A percentile compares a stretch with the other conserved stretches of the same genome.
phyloP scores from a whole-genome alignment of 2,888 invertebrate genomes.

The Chaetogeoica ovagalla region DNA sequence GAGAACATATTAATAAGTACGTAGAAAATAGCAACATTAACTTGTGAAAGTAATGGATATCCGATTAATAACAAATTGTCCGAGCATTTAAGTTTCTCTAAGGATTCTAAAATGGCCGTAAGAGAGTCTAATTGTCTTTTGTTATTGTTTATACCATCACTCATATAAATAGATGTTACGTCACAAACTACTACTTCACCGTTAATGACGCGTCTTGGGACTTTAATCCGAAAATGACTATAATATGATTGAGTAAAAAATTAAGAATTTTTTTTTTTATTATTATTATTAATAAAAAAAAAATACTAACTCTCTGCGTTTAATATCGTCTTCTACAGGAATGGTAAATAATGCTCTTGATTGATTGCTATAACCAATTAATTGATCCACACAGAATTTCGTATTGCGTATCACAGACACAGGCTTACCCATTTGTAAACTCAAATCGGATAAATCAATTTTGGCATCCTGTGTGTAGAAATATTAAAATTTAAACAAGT shows the following conservation, averaged over 20 bases:
- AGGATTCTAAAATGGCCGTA: constrained; percentile 20
- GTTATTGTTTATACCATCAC: constrained; percentile 37
- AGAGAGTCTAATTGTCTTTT: constrained; percentile 40
- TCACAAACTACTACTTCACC: constrained; percentile 43
- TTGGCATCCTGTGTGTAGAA: constrained; percentile 20
- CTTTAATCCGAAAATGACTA: no score
- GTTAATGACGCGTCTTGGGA: constrained; percentile 18
- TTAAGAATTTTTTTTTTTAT: no score
- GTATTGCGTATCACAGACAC: constrained; percentile 44
- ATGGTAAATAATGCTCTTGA: no score
- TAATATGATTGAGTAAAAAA: no score
- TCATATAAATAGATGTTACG: constrained; percentile 35
- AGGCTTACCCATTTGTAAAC: constrained; percentile 49
- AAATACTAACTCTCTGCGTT: no score
- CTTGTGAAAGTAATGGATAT: constrained; percentile 67
- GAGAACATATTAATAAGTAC: no score
- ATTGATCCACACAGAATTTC: no score
- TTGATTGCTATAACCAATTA: no score
- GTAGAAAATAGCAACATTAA: constrained; percentile 67
- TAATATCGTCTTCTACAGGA: no score
- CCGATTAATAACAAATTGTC: constrained; percentile 58
- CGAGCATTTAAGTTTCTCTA: constrained; percentile 43
- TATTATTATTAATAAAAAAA: no score
- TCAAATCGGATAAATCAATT: constrained; percentile 15
- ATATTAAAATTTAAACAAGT: background rate